These are phyloP conservation scores for Notarius quadriscutis DNA, from an alignment of 2,113 vertebrate genomes.

Conservation along the genomic window DNA sequence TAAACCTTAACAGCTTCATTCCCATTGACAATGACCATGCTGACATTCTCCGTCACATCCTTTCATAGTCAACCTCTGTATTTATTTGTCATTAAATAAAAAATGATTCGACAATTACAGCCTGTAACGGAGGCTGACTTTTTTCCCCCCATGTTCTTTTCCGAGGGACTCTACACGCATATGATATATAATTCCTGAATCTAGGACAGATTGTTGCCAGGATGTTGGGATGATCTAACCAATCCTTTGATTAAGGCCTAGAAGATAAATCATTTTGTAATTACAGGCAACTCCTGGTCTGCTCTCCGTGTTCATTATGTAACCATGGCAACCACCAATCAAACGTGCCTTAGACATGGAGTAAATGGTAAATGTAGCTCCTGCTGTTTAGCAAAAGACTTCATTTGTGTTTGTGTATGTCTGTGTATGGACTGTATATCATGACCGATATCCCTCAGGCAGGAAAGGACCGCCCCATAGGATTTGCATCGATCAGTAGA, in stretches of 20 bases:
- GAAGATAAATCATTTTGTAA: constrained; percentile 69
- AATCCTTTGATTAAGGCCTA: constrained; percentile 67
- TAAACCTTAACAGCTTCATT: neutral
- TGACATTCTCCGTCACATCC: neutral
- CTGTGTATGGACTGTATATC: constrained; percentile 55
- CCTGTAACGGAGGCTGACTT: neutral
- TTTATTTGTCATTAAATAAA: constrained; percentile 13
- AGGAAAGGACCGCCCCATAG: constrained; percentile 51
- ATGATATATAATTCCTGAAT: constrained; percentile 22
- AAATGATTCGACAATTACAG: neutral
- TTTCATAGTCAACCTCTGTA: neutral
- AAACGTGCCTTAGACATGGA: constrained; percentile 60
- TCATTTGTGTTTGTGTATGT: constrained; percentile 47
- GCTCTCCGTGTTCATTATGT: constrained; percentile 67
- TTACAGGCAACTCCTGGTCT: constrained; percentile 67
- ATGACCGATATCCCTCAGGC: constrained; percentile 48
- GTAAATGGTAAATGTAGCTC: constrained; percentile 67
- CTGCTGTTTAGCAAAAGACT: constrained; percentile 64
- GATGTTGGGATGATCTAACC: constrained; percentile 53
- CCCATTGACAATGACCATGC: neutral
- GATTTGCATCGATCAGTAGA: constrained; percentile 49
- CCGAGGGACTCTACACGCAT: neutral
- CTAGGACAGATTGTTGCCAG: constrained; percentile 35
- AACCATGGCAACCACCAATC: constrained; percentile 69
- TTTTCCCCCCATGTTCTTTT: neutral